Conservation (phyloP, 2,888 invertebrate genomes). For the Acronicta leporina region DNA sequence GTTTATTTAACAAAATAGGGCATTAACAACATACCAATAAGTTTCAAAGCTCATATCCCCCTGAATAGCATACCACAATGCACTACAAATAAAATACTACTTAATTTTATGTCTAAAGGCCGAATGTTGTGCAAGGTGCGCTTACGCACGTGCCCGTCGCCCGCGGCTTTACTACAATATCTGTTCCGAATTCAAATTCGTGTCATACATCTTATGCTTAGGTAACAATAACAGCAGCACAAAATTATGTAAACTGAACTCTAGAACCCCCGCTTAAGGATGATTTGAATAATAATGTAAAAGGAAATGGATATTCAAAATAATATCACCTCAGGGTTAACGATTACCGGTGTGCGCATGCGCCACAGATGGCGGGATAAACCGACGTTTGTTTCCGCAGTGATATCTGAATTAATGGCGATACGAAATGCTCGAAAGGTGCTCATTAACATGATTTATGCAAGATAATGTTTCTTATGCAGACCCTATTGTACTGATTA, state of each 20-base stretch:
- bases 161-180: constrained; percentile 80
- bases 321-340: constrained; percentile 89
- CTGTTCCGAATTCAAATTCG: constrained; percentile 86
- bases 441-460: constrained; percentile 89
- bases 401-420: constrained; percentile 89
- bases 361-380: constrained; percentile 88
- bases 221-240: constrained; percentile 66
- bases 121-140: constrained; percentile 85
- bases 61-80: constrained; percentile 64
- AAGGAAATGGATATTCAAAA: constrained; percentile 88
- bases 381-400: constrained; percentile 89
- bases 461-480: constrained; percentile 83
- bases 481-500: constrained; percentile 78
- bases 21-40: constrained; percentile 47
- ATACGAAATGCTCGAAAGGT: constrained; percentile 88
- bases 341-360: constrained; percentile 88
- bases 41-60: constrained; percentile 38
- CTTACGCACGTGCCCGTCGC: constrained; percentile 85
- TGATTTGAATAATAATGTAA: constrained; percentile 84
- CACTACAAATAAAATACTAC: constrained; percentile 74
- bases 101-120: constrained; percentile 74
- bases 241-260: constrained; percentile 80
- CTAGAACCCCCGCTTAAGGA: constrained; percentile 77
- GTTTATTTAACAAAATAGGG: constrained; percentile 42
- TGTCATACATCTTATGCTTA: constrained; percentile 86